Evolutionary conservation across 2,888 invertebrate genomes (phyloP).

Genomic region (Leucophenga montana): DNA sequence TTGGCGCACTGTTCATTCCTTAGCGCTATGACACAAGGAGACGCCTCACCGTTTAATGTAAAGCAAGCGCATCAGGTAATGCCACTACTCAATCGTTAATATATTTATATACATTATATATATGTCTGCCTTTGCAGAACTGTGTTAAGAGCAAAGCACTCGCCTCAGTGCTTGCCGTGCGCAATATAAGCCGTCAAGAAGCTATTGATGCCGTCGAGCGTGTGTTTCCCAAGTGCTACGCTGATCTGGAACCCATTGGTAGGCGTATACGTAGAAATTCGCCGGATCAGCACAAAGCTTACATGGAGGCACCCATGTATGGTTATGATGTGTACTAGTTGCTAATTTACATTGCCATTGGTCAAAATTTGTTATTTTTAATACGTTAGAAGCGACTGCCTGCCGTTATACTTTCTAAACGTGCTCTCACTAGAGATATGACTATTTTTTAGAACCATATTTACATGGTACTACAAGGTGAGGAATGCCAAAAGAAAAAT

Average conservation of each 20-base stretch:
- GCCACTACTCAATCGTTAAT: background rate
- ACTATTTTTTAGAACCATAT: too few species aligned
- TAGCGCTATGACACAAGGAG: constrained; percentile 82
- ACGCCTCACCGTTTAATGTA: constrained; percentile 82
- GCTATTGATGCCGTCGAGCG: constrained; percentile 86
- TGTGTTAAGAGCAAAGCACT: constrained; percentile 93
- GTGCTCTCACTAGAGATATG: background rate
- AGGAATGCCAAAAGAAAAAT: too few species aligned
- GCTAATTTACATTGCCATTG: background rate
- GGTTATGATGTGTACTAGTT: constrained; percentile 79
- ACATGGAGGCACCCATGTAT: constrained; percentile 83
- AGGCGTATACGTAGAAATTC: constrained; percentile 84
- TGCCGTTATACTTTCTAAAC: too few species aligned
- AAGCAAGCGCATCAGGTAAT: constrained; percentile 84
- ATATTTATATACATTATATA: constrained; percentile 28
- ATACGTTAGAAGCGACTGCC: too few species aligned
- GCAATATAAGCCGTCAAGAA: constrained; percentile 81
- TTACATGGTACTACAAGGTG: too few species aligned
- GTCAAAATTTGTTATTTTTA: too few species aligned
- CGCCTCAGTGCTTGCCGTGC: constrained; percentile 86
- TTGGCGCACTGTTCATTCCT: constrained; percentile 92
- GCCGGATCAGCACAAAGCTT: constrained; percentile 83
- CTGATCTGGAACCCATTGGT: constrained; percentile 93
- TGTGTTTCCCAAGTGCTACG: constrained; percentile 93
- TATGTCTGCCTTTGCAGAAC: constrained; percentile 76